Conservation (phyloP, 1,140 invertebrate genomes). For the Lepidurus packardi region DNA sequence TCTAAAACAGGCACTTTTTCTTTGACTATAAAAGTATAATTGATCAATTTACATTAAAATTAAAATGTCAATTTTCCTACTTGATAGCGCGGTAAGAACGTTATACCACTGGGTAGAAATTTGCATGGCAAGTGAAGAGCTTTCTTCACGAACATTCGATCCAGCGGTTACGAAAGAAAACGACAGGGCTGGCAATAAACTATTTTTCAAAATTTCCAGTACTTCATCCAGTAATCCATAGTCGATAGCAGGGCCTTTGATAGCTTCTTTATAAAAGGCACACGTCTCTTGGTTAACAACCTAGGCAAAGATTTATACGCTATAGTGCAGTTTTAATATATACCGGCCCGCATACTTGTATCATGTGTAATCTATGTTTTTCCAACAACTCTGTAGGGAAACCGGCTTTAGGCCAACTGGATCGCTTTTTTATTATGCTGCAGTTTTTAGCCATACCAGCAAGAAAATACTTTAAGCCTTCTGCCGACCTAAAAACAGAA, state of each 20-base stretch:
- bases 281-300: neutral
- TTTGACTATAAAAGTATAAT: neutral
- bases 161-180: neutral
- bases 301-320: neutral
- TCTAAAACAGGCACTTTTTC: constrained; percentile 3
- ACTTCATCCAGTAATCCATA: neutral
- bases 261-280: neutral
- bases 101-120: neutral
- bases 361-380: neutral
- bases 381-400: neutral
- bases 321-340: neutral
- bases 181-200: neutral
- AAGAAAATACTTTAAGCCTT: neutral
- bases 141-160: neutral
- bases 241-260: neutral
- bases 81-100: neutral
- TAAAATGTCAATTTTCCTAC: neutral
- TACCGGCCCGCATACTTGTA: neutral
- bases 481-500: neutral
- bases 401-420: neutral
- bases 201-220: neutral
- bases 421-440: neutral
- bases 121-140: neutral
- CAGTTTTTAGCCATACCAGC: constrained; percentile 9
- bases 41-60: neutral